phyloP scores from a whole-genome alignment of 2,888 invertebrate species.

The Drosophila anomelani region DNA sequence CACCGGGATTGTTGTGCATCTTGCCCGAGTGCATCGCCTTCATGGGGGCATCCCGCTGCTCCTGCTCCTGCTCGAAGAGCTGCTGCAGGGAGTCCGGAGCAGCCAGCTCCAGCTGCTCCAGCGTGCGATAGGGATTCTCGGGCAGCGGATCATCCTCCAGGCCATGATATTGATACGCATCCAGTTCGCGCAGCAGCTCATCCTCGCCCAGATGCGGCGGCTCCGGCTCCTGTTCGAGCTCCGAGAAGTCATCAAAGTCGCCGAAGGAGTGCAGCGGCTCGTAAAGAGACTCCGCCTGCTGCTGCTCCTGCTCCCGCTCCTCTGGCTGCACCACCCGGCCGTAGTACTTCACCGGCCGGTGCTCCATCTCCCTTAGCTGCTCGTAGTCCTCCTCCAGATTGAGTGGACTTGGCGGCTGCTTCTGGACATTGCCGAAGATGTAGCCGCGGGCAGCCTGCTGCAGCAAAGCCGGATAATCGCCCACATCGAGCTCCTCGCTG shows the following conservation, averaged over 20 bases:
- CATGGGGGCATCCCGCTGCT: slow-evolving; percentile 51
- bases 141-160: slow-evolving; percentile 68
- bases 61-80: slow-evolving; percentile 78
- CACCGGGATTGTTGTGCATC: slow-evolving; percentile 38
- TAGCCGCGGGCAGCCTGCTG: slow-evolving; percentile 78
- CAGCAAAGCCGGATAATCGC: slow-evolving; percentile 79
- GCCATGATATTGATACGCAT: slow-evolving; percentile 80
- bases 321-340: slow-evolving; percentile 76
- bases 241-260: slow-evolving; percentile 76
- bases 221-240: slow-evolving; percentile 66
- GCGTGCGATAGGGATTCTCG: slow-evolving; percentile 73
- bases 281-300: slow-evolving; percentile 52
- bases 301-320: slow-evolving; percentile 53
- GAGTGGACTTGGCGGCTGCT: slow-evolving; percentile 72
- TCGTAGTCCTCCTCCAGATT: slow-evolving; percentile 68
- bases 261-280: slow-evolving; percentile 68
- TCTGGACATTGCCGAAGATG: slow-evolving; percentile 79
- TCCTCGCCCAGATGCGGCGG: slow-evolving; percentile 70
- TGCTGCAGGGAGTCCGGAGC: slow-evolving; percentile 77
- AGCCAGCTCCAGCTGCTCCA: slow-evolving; percentile 73
- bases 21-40: slow-evolving; percentile 49
- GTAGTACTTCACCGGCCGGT: slow-evolving; percentile 75
- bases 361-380: slow-evolving; percentile 61
- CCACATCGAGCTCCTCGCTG: slow-evolving; percentile 71
- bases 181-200: slow-evolving; percentile 74